Evolutionary conservation across 2,797 vertebrate species (phyloP), one percentile per base, ranked within the genome.

Genomic region (Smutsia gigantea): DNA sequence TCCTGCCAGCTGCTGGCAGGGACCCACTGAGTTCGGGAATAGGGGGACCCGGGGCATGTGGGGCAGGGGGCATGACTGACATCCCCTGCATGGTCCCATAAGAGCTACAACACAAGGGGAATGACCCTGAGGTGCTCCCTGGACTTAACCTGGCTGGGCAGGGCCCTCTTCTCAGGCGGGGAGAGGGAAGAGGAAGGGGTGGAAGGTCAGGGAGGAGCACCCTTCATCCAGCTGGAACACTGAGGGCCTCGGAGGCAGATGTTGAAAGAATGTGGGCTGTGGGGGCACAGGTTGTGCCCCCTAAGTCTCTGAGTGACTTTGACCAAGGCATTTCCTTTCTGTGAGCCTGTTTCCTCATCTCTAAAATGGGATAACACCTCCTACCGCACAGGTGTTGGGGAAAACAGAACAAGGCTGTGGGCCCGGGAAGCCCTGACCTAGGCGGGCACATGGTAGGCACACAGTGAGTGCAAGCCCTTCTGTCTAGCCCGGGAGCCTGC

Each of bases 61-160:
- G 46, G 23, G 78, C 18, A 19, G 9, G n/a, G 17, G 15, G 23
- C n/a, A 39, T 91, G 95, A 82, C 63, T 91, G 93, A 61, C 86
- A 74, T 39, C 88, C 85, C 82, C 88, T 93, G 75, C 84, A 87
- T 92, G 93, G 90, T 90, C 93, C 69, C 57, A 17, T 19, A 64
- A 90, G 75, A 75, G 51, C 79, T 34, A 25, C 57, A 42, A 17
- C 27, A 29, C 29, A 69, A 87, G 71, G 79, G 49, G 23, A 31
- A 59, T 12, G 46, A 46, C 91, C 37, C 59, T 25, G 63, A 72
- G 79, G 53, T 42, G 4, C 21, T 82, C 53, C 12, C 51, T 78
- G 75, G 84, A 79, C 14, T 59, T 72, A 31, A 46, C 17, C 61
- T n/a, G 61, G 31, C 68, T 55, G 17, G 66, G 37, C 19, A 87